phyloP scores from a whole-genome alignment of 2,113 vertebrate genomes.

The Melierax canorus region DNA sequence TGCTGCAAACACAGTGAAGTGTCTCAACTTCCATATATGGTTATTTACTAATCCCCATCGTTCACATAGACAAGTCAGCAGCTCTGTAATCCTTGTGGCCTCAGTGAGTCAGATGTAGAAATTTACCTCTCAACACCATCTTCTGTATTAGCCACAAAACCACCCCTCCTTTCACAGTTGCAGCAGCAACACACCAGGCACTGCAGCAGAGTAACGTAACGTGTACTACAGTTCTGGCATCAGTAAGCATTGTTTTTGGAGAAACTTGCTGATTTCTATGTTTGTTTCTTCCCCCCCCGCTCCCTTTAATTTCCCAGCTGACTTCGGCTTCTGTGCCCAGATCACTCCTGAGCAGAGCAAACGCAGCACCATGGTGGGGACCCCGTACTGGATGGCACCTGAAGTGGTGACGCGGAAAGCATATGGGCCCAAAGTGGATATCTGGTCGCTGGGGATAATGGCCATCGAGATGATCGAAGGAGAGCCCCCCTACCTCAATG shows the following conservation, averaged over 20 bases:
- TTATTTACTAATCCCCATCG: neutral
- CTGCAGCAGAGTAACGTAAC: neutral
- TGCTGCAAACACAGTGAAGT: neutral
- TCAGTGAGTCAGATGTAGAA: neutral
- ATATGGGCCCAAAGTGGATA: conserved; percentile 95
- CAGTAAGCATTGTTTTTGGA: neutral
- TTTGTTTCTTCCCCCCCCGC: neutral
- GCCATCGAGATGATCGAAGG: conserved; percentile 98
- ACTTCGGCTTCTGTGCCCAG: conserved; percentile 97
- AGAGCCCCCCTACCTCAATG: conserved; percentile 95
- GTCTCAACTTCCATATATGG: neutral
- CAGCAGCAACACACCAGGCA: neutral
- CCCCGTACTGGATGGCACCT: conserved; percentile 97
- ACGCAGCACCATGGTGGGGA: conserved; percentile 97
- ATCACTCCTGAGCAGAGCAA: conserved; percentile 98
- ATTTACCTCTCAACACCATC: accelerated
- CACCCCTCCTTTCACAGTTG: neutral
- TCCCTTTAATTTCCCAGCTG: conserved; percentile 74
- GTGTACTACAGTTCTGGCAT: neutral
- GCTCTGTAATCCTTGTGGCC: neutral
- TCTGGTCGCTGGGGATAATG: conserved; percentile 98
- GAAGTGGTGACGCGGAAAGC: conserved; percentile 96
- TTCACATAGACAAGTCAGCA: neutral
- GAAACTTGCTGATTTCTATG: neutral
- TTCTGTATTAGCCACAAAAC: neutral